A percentile compares a stretch with the other conserved stretches of the same genome.
phyloP scores from a whole-genome alignment of 2,113 vertebrate species.

The Amazona vittata region DNA sequence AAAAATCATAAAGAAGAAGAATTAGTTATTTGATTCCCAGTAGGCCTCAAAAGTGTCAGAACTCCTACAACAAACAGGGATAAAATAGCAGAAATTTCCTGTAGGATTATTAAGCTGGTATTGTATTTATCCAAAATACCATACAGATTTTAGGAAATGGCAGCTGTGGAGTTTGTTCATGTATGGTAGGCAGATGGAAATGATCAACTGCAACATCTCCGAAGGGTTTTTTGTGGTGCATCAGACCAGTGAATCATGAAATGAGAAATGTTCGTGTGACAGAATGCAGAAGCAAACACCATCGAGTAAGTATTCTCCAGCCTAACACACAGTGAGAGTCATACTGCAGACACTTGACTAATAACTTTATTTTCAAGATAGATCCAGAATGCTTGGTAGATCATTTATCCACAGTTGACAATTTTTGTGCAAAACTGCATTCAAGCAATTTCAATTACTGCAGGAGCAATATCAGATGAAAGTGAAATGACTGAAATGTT shows the following conservation, averaged over 20 bases:
- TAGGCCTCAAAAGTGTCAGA: neutral
- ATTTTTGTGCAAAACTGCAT: neutral
- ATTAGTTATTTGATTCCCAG: neutral
- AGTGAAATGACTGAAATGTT: neutral
- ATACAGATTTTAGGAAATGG: neutral
- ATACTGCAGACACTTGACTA: neutral
- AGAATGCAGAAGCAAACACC: neutral
- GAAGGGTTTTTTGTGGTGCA: slow-evolving; percentile 23
- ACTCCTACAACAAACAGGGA: neutral
- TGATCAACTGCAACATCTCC: slow-evolving; percentile 32
- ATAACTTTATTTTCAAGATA: neutral
- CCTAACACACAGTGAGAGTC: neutral
- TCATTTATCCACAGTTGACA: neutral
- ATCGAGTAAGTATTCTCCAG: neutral
- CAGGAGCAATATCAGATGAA: neutral
- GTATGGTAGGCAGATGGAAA: slow-evolving; percentile 49
- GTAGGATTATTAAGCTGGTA: neutral
- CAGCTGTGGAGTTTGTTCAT: neutral
- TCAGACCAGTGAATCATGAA: slow-evolving; percentile 60
- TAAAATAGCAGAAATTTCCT: neutral
- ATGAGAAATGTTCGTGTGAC: slow-evolving; percentile 41
- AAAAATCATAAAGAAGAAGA: neutral
- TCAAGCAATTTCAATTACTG: neutral
- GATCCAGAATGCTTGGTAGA: neutral
- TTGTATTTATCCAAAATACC: neutral